Percentiles rank a stretch among this genome's conserved stretches.
These are phyloP conservation scores for Pasiphila rectangulata DNA, from an alignment of 2,888 invertebrate species.

Conservation along the genomic window DNA sequence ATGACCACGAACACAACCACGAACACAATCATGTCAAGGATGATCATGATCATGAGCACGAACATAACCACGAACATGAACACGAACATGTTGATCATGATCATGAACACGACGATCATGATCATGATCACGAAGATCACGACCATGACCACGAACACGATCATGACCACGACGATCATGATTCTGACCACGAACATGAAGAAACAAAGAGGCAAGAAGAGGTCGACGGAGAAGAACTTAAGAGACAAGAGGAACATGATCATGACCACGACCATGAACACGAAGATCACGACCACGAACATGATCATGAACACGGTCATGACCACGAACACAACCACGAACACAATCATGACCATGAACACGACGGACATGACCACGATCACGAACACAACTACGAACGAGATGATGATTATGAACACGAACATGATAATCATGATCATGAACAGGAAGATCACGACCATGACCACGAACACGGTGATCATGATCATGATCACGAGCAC, in stretches of 20 bases:
- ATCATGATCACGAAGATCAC: not conserved
- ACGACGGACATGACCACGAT: constrained; percentile 3
- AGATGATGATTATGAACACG: not conserved
- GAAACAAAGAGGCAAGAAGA: too few relatives aligned
- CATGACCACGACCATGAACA: constrained; percentile 4
- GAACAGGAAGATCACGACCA: not conserved
- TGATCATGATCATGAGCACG: not conserved
- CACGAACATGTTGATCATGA: not conserved
- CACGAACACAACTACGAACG: constrained; percentile 7
- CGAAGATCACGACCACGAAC: constrained; percentile 1
- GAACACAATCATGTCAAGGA: not conserved
- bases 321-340: constrained; percentile 7
- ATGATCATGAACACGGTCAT: constrained; percentile 2
- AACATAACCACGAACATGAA: not conserved
- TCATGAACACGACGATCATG: not conserved
- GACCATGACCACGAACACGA: not conserved
- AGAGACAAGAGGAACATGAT: constrained; percentile 9
- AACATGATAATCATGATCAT: too few relatives aligned
- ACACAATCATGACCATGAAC: not conserved
- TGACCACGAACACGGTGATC: too few relatives aligned
- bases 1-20: constrained; percentile 14
- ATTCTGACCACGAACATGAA: not conserved
- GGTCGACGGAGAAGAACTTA: constrained; percentile 2
- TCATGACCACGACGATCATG: not conserved
- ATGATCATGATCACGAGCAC: not conserved